phyloP scores from a whole-genome alignment of 2,113 vertebrate genomes.

The Cyprichromis sp. region DNA sequence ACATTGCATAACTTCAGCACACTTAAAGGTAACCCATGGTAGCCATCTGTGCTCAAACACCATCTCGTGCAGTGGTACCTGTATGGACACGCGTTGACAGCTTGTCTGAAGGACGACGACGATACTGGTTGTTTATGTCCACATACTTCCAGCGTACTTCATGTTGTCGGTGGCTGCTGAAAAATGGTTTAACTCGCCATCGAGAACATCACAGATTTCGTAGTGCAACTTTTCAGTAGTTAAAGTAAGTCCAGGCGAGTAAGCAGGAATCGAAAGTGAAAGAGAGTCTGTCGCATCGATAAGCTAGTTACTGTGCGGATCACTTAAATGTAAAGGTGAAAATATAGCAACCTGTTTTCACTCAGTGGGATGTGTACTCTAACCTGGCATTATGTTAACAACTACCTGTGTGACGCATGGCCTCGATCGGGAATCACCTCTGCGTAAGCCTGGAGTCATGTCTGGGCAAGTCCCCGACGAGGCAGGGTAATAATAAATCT shows the following conservation, averaged over 20 bases:
- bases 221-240: background rate
- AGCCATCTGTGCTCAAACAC: background rate
- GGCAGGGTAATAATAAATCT: background rate
- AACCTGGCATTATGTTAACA: too few species aligned
- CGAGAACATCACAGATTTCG: background rate
- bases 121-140: background rate
- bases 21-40: background rate
- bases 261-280: background rate
- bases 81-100: background rate
- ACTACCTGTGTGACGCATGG: background rate
- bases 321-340: background rate
- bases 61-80: background rate
- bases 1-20: background rate
- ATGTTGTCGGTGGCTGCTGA: background rate
- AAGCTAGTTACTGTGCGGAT: background rate
- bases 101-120: background rate
- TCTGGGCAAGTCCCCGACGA: background rate
- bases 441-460: background rate
- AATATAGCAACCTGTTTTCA: background rate
- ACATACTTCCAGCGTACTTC: background rate
- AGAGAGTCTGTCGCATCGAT: background rate
- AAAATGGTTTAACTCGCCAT: background rate
- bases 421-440: background rate
- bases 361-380: background rate
- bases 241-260: background rate